phyloP scores from a whole-genome alignment of 2,797 vertebrate species.

The Halcyon chelicuti region DNA sequence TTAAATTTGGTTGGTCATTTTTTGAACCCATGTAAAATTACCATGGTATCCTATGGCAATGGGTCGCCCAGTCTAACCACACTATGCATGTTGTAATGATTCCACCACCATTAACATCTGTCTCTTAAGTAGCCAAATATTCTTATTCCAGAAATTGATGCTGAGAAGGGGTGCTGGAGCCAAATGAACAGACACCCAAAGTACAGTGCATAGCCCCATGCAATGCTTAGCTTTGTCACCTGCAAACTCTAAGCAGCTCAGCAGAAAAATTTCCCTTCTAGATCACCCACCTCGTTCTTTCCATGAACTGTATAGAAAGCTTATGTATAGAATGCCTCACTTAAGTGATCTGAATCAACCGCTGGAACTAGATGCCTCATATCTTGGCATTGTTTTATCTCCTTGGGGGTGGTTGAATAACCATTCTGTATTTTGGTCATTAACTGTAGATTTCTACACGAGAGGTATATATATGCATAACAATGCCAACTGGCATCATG shows the following conservation, averaged over 20 bases:
- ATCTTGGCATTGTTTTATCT: background rate
- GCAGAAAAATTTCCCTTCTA: background rate
- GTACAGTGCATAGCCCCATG: background rate
- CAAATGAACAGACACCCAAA: background rate
- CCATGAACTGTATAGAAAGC: background rate
- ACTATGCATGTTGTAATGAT: background rate
- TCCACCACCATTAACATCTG: background rate
- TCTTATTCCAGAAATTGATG: background rate
- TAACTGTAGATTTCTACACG: background rate
- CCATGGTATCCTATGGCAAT: background rate
- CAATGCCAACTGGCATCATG: background rate
- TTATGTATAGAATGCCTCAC: background rate
- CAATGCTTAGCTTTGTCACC: accelerated
- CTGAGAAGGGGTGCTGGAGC: background rate
- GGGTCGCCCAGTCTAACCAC: background rate
- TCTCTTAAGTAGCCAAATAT: background rate
- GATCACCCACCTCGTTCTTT: background rate
- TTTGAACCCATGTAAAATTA: background rate
- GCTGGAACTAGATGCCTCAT: background rate
- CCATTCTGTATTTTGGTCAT: background rate
- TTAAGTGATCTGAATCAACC: background rate
- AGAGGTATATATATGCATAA: background rate
- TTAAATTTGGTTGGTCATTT: background rate
- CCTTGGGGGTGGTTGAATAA: background rate
- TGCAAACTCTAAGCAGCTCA: background rate